Percentiles rank a stretch among this genome's conserved stretches.
Conservation (phyloP, 2,797 vertebrate genomes). For the Glyptemys insculpta region DNA sequence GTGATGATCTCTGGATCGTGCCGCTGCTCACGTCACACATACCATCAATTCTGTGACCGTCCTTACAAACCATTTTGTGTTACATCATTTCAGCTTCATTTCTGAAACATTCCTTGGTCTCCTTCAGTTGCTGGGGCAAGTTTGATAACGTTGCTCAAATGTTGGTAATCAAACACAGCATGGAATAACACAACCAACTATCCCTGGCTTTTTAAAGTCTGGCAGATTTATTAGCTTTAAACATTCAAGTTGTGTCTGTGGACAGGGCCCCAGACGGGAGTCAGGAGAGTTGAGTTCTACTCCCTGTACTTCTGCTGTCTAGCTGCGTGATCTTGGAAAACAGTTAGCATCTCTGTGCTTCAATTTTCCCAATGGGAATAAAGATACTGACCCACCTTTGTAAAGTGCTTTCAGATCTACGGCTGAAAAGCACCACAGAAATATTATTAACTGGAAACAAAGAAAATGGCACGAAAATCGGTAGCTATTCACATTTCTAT, state of each 20-base stretch:
- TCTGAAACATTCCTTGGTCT: background rate
- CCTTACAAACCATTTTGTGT: background rate
- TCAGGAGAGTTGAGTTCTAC: background rate
- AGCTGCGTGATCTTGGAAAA: background rate
- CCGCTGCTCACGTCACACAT: background rate
- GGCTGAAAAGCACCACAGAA: background rate
- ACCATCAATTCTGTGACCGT: accelerated
- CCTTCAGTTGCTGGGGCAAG: background rate
- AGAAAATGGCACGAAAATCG: background rate
- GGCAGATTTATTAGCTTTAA: background rate
- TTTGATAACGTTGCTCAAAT: background rate
- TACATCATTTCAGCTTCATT: background rate
- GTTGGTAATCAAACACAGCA: background rate
- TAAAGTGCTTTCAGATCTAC: background rate
- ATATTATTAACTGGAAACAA: background rate
- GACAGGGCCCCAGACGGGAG: background rate
- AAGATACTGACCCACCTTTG: background rate
- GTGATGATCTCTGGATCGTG: background rate
- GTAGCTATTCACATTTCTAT: background rate
- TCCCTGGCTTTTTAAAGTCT: background rate
- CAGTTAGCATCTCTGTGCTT: background rate
- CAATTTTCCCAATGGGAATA: background rate
- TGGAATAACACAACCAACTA: background rate
- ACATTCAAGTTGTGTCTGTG: background rate
- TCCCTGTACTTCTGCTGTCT: background rate